phyloP scores from a whole-genome alignment of 64 coral and sea anemone species.

The Montipora foliosa region DNA sequence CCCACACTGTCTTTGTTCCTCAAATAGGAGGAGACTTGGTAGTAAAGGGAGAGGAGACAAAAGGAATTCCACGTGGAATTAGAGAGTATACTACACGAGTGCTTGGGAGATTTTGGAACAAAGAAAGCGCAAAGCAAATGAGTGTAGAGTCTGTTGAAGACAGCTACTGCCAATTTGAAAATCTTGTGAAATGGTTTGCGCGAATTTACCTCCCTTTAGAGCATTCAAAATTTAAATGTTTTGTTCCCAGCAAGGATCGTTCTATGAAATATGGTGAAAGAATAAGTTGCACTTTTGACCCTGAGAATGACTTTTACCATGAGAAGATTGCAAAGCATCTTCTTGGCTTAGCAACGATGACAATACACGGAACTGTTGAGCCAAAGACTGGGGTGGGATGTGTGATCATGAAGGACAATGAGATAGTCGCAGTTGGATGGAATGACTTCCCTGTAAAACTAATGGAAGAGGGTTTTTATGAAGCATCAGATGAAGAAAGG shows the following conservation, averaged over 20 bases:
- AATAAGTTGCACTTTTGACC: background rate
- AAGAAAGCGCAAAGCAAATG: background rate
- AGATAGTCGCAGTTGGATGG: slow-evolving; percentile 8
- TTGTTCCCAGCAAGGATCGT: background rate
- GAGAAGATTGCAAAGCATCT: slow-evolving; percentile 30
- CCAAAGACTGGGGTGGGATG: slow-evolving; percentile 37
- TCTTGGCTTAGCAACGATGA: slow-evolving; percentile 23
- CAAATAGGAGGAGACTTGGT: background rate
- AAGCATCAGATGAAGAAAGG: slow-evolving; percentile 14
- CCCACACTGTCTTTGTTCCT: background rate
- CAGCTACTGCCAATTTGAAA: background rate
- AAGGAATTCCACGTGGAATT: background rate
- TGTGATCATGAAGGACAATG: slow-evolving; percentile 17
- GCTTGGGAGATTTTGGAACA: background rate
- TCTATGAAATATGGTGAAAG: background rate
- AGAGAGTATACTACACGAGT: background rate
- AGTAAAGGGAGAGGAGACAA: background rate
- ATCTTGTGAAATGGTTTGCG: slow-evolving; percentile 21
- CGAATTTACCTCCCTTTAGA: slow-evolving; percentile 15
- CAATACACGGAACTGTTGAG: background rate
- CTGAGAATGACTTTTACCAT: background rate
- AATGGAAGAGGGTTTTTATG: slow-evolving; percentile 35
- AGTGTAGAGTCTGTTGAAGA: background rate
- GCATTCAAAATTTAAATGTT: background rate
- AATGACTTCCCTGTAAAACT: slow-evolving; percentile 16